Evolutionary conservation across 2,113 vertebrate genomes (phyloP).

Genomic region (Himantopus leucocephalus): DNA sequence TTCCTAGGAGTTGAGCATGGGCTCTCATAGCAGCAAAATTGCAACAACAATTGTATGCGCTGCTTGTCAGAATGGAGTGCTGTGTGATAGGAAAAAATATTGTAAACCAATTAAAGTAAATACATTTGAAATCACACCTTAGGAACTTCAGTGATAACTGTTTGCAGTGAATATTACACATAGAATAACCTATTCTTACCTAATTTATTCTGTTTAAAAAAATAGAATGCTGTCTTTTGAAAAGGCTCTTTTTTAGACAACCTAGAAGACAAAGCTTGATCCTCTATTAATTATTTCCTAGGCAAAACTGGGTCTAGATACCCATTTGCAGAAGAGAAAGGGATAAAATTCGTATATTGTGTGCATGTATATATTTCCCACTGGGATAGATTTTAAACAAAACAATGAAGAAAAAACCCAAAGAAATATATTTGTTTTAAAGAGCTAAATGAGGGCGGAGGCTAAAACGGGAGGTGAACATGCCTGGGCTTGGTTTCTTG

Average conservation of each 20-base stretch:
- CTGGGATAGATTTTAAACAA: not conserved
- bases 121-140: not conserved
- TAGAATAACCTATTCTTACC: not conserved
- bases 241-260: not conserved
- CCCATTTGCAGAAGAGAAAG: not conserved
- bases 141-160: not conserved
- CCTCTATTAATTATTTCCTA: not conserved
- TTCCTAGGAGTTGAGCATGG: not conserved
- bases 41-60: not conserved
- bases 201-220: not conserved
- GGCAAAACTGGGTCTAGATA: not conserved
- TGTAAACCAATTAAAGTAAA: not conserved
- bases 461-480: not conserved
- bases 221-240: not conserved
- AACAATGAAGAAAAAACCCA: not conserved
- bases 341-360: not conserved
- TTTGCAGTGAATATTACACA: not conserved
- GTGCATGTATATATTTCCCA: not conserved
- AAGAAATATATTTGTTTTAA: not conserved
- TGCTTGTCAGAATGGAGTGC: not conserved
- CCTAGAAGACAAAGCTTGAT: not conserved
- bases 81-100: not conserved
- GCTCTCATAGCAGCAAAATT: not conserved
- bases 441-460: not conserved
- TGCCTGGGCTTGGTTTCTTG: conserved; percentile 11